phyloP scores from a whole-genome alignment of 2,888 invertebrate genomes.

The Sphaerophoria rueppellii region DNA sequence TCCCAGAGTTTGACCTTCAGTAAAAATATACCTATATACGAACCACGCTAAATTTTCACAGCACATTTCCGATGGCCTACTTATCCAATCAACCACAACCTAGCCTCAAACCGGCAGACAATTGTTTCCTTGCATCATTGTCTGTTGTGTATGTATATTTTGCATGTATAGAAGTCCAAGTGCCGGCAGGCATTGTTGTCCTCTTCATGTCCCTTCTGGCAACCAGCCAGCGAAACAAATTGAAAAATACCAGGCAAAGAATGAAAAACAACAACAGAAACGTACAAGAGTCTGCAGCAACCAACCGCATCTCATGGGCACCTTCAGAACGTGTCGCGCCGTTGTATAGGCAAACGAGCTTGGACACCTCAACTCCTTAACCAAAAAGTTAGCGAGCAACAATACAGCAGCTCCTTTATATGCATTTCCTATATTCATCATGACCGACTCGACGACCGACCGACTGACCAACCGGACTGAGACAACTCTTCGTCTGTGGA shows the following conservation, averaged over 20 bases:
- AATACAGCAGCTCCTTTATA: slow-evolving; percentile 2
- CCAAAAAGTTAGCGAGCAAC: slow-evolving; percentile 33
- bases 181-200: slow-evolving; percentile 52
- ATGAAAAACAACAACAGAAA: slow-evolving; percentile 21
- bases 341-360: slow-evolving; percentile 57
- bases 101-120: slow-evolving; percentile 63
- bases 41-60: slow-evolving; percentile 52
- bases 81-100: slow-evolving; percentile 69
- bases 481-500: slow-evolving; percentile 26
- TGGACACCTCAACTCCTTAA: slow-evolving; percentile 65
- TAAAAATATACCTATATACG: background rate
- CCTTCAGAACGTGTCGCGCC: slow-evolving; percentile 56
- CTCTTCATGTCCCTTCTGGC: slow-evolving; percentile 57
- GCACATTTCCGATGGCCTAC: slow-evolving; percentile 71
- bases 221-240: slow-evolving; percentile 68
- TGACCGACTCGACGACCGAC: background rate
- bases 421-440: slow-evolving; percentile 23
- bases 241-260: slow-evolving; percentile 62
- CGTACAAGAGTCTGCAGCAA: slow-evolving; percentile 41
- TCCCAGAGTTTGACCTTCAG: slow-evolving; percentile 47
- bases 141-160: slow-evolving; percentile 5
- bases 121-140: slow-evolving; percentile 68
- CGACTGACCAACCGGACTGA: slow-evolving; percentile 4
- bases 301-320: slow-evolving; percentile 64
- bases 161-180: background rate